Evolutionary conservation across 1,140 invertebrate genomes (phyloP), one percentile per base, ranked within the genome.

Genomic region (Aphelenchoides fujianensis): DNA sequence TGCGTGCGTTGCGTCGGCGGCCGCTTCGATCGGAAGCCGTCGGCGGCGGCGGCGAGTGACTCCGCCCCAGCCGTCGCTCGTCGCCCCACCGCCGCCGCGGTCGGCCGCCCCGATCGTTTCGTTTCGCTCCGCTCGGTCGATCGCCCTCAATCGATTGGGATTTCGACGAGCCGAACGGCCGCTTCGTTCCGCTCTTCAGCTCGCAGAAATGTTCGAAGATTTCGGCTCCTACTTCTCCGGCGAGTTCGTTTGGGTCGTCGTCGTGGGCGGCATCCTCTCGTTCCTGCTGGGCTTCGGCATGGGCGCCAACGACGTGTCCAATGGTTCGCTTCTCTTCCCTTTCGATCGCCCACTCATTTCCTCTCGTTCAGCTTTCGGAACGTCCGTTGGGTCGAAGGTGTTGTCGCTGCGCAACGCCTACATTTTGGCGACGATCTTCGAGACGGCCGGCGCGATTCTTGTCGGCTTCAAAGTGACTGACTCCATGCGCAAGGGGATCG

Each of bases 281-380:
- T 97, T 97, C 84, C 84, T 94, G 57, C 87, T 98, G 84, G 93
- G 94, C 32, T 96, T 97, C 87, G 94, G 94, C 27, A 95, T 98
- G 81, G 95, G 95, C 27, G 95, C 94, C 31, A 98, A 98, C 84
- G 95, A 97, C 68, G 76, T 77, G 30, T 94, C 95, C 55, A 98
- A 98, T 84, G n/a, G n/a, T n/a, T n/a, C n/a, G n/a, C n/a, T n/a
- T n/a, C n/a, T n/a, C n/a, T n/a, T n/a, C n/a, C n/a, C n/a, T n/a
- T n/a, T n/a, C n/a, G n/a, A n/a, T n/a, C n/a, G n/a, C n/a, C n/a
- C n/a, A n/a, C n/a, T n/a, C n/a, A n/a, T n/a, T n/a, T n/a, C n/a
- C n/a, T n/a, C n/a, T n/a, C n/a, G n/a, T n/a, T n/a, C n/a, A n/a
- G 94, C 93, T 5, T 97, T 98, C 84, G 95, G 95, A 0, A 97